phyloP scores from a whole-genome alignment of 2,888 invertebrate species.

The Microctonus aethiopoides region DNA sequence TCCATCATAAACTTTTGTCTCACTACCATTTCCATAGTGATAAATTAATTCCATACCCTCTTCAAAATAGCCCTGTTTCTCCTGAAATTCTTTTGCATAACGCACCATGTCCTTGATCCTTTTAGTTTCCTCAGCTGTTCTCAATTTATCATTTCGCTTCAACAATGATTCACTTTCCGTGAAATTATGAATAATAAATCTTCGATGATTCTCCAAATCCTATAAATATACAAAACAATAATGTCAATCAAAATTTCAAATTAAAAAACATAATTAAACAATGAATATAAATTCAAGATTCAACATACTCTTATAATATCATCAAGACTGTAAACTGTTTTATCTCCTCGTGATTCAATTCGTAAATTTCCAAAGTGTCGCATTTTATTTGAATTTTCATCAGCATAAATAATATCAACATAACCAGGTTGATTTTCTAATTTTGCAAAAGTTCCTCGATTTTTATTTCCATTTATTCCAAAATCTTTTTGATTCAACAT shows the following conservation, averaged over 20 bases:
- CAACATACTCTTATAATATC: conserved; percentile 51
- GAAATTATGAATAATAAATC: conserved; percentile 59
- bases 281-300: conserved; percentile 1
- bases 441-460: conserved; percentile 18
- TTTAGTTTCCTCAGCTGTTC: conserved; percentile 50
- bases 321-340: conserved; percentile 51
- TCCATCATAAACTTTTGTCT: conserved; percentile 37
- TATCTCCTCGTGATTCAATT: conserved; percentile 44
- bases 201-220: conserved; percentile 53
- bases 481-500: conserved; percentile 14
- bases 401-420: conserved; percentile 61
- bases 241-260: background rate
- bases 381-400: conserved; percentile 39
- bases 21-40: conserved; percentile 52
- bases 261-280: background rate
- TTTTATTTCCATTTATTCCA: conserved; percentile 9
- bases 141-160: conserved; percentile 56
- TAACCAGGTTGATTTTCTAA: conserved; percentile 52
- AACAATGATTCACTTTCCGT: conserved; percentile 58
- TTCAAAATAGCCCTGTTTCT: conserved; percentile 61
- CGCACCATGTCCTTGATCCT: conserved; percentile 55
- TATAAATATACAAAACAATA: too few relatives aligned
- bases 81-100: conserved; percentile 61
- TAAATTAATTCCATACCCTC: conserved; percentile 62
- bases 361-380: conserved; percentile 55